A percentile compares a stretch with the other conserved stretches of the same genome.
Evolutionary conservation across 92 coral and sea anemone genomes (phyloP).

Genomic region (Metridium senile): DNA sequence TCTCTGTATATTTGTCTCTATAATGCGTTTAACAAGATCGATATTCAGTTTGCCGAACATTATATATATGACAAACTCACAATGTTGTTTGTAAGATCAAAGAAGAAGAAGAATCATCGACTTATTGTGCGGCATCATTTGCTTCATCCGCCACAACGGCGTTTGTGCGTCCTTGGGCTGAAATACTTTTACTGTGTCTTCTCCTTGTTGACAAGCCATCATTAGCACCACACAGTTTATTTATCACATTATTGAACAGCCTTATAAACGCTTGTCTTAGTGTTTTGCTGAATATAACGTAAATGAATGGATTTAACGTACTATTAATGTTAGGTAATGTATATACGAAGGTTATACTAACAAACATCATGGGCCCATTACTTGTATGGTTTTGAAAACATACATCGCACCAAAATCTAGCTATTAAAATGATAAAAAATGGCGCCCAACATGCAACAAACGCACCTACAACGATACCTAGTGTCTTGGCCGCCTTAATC

Average conservation of each 20-base stretch:
- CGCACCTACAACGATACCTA: conserved; percentile 55
- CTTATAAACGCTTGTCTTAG: conserved; percentile 73
- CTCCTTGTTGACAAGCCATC: not conserved
- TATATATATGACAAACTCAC: too few relatives aligned
- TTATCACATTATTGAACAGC: conserved; percentile 41
- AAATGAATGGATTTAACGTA: conserved; percentile 89
- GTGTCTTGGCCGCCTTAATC: conserved; percentile 61
- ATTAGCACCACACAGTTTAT: conserved; percentile 10
- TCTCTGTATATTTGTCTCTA: too few relatives aligned
- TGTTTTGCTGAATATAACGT: conserved; percentile 82
- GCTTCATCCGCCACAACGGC: not conserved
- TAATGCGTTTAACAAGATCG: too few relatives aligned
- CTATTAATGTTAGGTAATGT: conserved; percentile 91
- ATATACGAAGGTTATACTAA: conserved; percentile 83
- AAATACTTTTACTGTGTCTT: not conserved
- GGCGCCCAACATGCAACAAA: conserved; percentile 60
- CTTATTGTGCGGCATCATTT: not conserved
- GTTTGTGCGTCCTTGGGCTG: not conserved
- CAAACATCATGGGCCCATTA: conserved; percentile 56
- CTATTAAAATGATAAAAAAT: conserved; percentile 51
- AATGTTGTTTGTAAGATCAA: too few relatives aligned
- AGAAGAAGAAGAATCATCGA: not conserved
- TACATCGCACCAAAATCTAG: conserved; percentile 36
- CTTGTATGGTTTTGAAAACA: conserved; percentile 47
- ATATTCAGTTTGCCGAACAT: too few relatives aligned